These are phyloP conservation scores for Bradypodion pumilum DNA, from an alignment of 2,797 vertebrate species.

Conservation along the genomic window DNA sequence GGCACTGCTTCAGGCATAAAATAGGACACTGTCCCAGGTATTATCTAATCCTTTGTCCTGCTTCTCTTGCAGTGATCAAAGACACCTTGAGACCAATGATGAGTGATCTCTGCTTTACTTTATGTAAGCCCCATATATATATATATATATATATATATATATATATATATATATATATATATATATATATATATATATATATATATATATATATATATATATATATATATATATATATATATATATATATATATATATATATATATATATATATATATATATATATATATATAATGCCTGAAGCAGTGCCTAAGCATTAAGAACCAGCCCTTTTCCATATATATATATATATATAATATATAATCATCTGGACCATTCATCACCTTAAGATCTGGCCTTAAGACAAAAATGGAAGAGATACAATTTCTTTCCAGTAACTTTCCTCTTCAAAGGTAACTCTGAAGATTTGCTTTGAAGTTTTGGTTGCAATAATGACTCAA, in stretches of 20 bases:
- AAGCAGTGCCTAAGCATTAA: too few species aligned
- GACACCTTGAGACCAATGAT: conserved; percentile 20
- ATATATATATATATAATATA: too few species aligned
- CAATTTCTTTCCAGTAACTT: conserved; percentile 33
- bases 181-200: too few species aligned
- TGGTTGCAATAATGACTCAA: conserved; percentile 12
- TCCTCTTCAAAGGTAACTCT: conserved; percentile 12
- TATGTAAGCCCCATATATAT: conserved; percentile 33
- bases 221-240: too few species aligned
- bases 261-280: too few species aligned
- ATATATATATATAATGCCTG: too few species aligned
- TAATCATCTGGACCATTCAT: conserved; percentile 20
- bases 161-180: too few species aligned
- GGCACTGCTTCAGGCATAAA: conserved; percentile 41
- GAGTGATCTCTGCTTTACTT: conserved; percentile 51
- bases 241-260: too few species aligned
- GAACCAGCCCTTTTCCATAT: too few species aligned
- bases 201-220: too few species aligned
- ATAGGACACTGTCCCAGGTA: background rate
- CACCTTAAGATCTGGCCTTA: fast-evolving
- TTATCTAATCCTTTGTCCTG: conserved; percentile 58
- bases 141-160: too few species aligned
- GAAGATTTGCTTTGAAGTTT: conserved; percentile 33
- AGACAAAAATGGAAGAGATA: background rate
- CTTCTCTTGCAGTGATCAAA: conserved; percentile 56